phyloP scores from a whole-genome alignment of 2,888 invertebrate genomes.

The Strigamia transsilvanica region DNA sequence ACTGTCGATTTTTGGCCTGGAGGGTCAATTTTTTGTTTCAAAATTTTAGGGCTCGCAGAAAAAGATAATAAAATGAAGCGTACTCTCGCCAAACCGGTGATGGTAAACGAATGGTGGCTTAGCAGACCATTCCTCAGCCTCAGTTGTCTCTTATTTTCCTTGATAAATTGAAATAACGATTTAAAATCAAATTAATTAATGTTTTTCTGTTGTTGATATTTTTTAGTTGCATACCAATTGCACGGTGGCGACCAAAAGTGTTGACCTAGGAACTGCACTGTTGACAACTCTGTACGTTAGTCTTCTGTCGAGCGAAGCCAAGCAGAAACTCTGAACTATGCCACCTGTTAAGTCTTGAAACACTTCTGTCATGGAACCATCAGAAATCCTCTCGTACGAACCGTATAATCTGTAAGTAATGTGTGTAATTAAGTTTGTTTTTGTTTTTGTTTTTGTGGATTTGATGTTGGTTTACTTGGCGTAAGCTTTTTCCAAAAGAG shows the following conservation, averaged over 20 bases:
- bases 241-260: constrained; percentile 74
- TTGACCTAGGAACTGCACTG: constrained; percentile 76
- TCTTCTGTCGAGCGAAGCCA: constrained; percentile 73
- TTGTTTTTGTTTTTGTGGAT: no score
- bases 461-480: constrained; percentile 61
- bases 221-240: constrained; percentile 67
- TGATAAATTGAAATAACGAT: constrained; percentile 61
- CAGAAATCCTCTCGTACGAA: constrained; percentile 72
- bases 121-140: constrained; percentile 72
- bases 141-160: constrained; percentile 69
- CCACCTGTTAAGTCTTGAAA: constrained; percentile 79
- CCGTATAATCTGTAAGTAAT: constrained; percentile 72
- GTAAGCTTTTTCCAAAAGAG: constrained; percentile 66
- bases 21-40: no score
- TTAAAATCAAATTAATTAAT: not conserved
- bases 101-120: constrained; percentile 75
- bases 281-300: constrained; percentile 74
- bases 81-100: constrained; percentile 76
- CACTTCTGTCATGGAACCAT: constrained; percentile 72
- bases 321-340: constrained; percentile 76
- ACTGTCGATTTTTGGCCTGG: no score
- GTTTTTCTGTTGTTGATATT: not conserved
- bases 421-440: no score
- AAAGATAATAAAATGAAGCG: not conserved
- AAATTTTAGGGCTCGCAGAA: no score